Evolutionary conservation across 1,140 invertebrate species (phyloP), one percentile per base, ranked within the genome.

Genomic region (Euschistus heros): DNA sequence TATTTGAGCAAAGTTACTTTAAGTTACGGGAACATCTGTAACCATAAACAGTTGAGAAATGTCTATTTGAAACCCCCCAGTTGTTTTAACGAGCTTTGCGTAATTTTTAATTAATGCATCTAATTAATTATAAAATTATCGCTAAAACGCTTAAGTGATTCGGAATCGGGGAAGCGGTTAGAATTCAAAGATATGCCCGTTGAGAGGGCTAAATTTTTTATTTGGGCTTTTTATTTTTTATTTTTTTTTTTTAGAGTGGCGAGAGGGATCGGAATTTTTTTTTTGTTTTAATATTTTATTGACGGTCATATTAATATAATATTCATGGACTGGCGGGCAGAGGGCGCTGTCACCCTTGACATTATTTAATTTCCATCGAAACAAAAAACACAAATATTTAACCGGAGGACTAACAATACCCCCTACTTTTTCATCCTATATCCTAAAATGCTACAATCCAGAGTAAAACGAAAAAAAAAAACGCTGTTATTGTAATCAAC

Each of bases 241-340:
- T 50, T 50, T 18, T 50, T 47, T 50, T 50, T 50, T 22, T 50
- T 20, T 22, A 20, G 47, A 22, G 47, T 50, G n/a, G 8, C 22
- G n/a, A 20, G n/a, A 50, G 47, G 5, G 2, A 22, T 50, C 2
- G n/a, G n/a, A 50, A 6, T 50, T 50, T 50, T 50, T 50, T 47
- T 47, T 47, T 50, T 50, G 17, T 50, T 59, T 59, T 27, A 27
- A 59, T 59, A 59, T 59, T 59, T 59, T 59, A 59, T 59, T 59
- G 55, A 33, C 24, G 30, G 55, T 33, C 22, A 59, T 59, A 24
- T 24, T 44, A 63, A 63, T 63, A 63, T 62, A 37, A 62, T 62
- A 63, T 63, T 63, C 62, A 63, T 63, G 62, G 62, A 42, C 13
- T 24, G 69, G 67, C 66, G 65, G 10, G 33, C 33, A 37, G 33